A percentile compares a stretch with the other conserved stretches of the same genome.
phyloP scores from a whole-genome alignment of 2,888 invertebrate species.

The Coleophora deauratella region DNA sequence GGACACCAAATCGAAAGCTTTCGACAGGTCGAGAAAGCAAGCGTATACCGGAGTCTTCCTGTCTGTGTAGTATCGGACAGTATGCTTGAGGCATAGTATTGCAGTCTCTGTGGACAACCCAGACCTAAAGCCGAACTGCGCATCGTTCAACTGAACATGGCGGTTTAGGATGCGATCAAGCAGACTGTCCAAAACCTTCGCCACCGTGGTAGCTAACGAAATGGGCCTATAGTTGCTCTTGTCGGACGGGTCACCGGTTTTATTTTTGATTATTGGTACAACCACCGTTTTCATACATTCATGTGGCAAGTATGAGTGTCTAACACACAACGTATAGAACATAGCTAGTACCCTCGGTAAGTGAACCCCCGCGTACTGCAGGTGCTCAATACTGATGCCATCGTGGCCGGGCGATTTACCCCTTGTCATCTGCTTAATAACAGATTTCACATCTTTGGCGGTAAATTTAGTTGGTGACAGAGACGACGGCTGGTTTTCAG shows the following conservation, averaged over 20 bases:
- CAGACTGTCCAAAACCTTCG: constrained; percentile 16
- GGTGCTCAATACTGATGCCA: constrained; percentile 6
- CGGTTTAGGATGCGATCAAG: constrained; percentile 12
- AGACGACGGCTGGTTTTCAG: background rate
- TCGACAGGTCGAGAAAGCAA: no score
- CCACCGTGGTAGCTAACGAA: constrained; percentile 16
- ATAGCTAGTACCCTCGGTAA: constrained; percentile 6
- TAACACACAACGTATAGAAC: constrained; percentile 10
- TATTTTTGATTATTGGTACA: constrained; percentile 14
- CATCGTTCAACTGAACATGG: constrained; percentile 13
- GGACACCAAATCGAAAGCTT: no score
- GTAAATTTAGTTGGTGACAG: background rate
- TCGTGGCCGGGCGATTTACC: constrained; percentile 4
- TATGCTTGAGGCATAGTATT: constrained; percentile 15
- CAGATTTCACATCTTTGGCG: background rate
- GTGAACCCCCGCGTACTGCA: constrained; percentile 2
- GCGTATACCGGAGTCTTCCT: no score
- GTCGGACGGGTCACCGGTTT: constrained; percentile 15
- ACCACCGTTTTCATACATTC: constrained; percentile 8
- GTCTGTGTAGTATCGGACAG: no score
- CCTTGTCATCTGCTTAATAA: background rate
- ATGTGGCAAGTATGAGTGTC: constrained; percentile 5
- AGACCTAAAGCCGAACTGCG: constrained; percentile 19
- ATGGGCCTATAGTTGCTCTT: constrained; percentile 19
- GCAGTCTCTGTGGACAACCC: constrained; percentile 16